These are phyloP conservation scores for Himalopsyche kuldschensis DNA, from an alignment of 2,888 invertebrate species.

Conservation along the genomic window DNA sequence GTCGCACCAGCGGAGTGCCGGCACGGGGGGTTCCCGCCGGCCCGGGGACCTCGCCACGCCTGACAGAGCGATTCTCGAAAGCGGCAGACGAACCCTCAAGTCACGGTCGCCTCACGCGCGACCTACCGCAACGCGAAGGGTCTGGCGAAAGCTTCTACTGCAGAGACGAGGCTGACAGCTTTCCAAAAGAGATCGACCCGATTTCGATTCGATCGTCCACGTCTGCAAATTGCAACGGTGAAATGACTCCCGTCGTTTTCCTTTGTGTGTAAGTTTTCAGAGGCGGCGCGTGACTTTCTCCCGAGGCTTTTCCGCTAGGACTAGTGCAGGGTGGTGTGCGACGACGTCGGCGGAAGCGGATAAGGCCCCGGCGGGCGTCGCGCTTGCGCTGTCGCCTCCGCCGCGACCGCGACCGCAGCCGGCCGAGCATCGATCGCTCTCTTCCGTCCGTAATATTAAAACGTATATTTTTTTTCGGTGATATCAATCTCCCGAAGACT, in stretches of 20 bases:
- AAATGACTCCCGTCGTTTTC: neutral
- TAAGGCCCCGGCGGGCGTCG: conserved; percentile 11
- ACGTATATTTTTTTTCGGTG: neutral
- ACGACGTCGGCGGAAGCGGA: neutral
- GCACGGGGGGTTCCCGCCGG: conserved; percentile 1
- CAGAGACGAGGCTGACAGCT: neutral
- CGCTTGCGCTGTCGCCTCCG: conserved; percentile 3
- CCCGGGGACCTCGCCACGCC: neutral
- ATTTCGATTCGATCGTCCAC: neutral
- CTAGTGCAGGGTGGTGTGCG: neutral
- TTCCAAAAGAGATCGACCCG: neutral
- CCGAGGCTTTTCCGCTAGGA: neutral
- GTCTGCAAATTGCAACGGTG: neutral
- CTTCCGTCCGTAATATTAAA: neutral
- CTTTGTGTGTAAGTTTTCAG: neutral
- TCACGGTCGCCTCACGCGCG: neutral
- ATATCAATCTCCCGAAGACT: neutral
- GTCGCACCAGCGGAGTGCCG: neutral
- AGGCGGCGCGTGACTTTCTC: neutral
- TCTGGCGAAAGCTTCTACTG: neutral
- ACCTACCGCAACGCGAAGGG: neutral
- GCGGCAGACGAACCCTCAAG: neutral
- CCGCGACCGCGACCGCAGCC: neutral
- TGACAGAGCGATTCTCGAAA: conserved; percentile 4
- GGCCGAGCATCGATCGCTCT: neutral